Conservation (phyloP, 2,113 vertebrate genomes). For the Petroica traversi region DNA sequence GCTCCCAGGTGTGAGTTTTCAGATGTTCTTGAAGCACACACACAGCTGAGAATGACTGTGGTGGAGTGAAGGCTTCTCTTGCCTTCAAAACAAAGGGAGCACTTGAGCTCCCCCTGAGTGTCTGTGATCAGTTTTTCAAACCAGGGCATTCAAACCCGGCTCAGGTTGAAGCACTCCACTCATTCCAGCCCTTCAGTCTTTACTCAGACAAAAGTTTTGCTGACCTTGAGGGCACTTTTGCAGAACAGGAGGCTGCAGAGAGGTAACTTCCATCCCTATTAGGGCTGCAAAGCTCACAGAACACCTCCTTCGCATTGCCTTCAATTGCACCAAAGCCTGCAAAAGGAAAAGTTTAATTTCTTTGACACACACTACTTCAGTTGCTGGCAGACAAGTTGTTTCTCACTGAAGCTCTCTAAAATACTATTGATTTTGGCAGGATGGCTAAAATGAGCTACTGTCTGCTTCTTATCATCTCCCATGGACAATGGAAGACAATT, state of each 20-base stretch:
- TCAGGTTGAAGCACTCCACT: neutral
- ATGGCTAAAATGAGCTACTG: neutral
- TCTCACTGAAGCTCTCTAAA: constrained; percentile 28
- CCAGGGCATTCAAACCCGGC: neutral
- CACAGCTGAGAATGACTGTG: neutral
- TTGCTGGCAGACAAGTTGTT: constrained; percentile 16
- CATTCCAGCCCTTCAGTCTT: neutral
- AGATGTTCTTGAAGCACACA: neutral
- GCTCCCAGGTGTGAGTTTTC: neutral
- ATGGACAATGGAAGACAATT: neutral
- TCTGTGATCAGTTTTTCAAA: neutral
- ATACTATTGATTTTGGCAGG: constrained; percentile 43
- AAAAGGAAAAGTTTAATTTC: neutral
- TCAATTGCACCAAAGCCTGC: neutral
- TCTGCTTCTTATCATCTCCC: neutral
- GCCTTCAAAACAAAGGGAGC: neutral
- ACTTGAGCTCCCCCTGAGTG: neutral
- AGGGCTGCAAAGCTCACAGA: neutral
- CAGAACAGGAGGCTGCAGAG: neutral
- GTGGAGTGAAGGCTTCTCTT: neutral
- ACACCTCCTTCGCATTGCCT: neutral
- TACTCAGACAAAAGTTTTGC: neutral
- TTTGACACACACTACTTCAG: constrained; percentile 1
- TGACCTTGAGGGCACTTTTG: neutral
- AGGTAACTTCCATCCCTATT: neutral